These are phyloP conservation scores for Teleiodes luculella DNA, from an alignment of 2,888 invertebrate species.

Conservation along the genomic window DNA sequence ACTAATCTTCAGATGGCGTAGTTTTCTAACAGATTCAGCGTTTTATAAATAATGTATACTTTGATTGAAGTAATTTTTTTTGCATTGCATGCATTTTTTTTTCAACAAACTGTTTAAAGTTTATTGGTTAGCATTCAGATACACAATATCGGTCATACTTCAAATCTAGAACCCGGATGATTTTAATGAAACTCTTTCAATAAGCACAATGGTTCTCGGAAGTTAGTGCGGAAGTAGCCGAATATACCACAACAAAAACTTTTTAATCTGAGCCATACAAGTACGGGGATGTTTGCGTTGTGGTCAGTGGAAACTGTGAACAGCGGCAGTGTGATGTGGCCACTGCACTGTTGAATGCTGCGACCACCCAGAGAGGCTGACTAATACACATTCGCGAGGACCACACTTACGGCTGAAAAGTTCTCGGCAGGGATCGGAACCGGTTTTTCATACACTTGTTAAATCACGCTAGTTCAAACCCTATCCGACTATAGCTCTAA, in stretches of 20 bases:
- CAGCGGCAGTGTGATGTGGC: conserved; percentile 54
- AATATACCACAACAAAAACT: conserved; percentile 25
- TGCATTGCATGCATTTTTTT: too few relatives aligned
- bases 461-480: too few relatives aligned
- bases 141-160: neutral
- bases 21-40: too few relatives aligned
- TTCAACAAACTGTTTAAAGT: too few relatives aligned
- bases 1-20: too few relatives aligned
- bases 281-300: conserved; percentile 5
- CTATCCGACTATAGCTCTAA: too few relatives aligned
- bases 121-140: too few relatives aligned
- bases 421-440: too few relatives aligned
- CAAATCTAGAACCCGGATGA: neutral
- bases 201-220: conserved; percentile 24
- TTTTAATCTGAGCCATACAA: conserved; percentile 26
- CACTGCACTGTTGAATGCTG: conserved; percentile 44
- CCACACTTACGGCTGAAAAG: conserved; percentile 11
- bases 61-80: too few relatives aligned
- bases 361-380: conserved; percentile 70
- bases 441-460: neutral
- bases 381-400: conserved; percentile 35
- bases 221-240: conserved; percentile 69
- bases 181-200: conserved; percentile 13
- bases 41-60: too few relatives aligned
- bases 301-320: neutral